Base-by-base conservation (phyloP, 2,888 invertebrate species). In the Tachystola acroxantha region DNA sequence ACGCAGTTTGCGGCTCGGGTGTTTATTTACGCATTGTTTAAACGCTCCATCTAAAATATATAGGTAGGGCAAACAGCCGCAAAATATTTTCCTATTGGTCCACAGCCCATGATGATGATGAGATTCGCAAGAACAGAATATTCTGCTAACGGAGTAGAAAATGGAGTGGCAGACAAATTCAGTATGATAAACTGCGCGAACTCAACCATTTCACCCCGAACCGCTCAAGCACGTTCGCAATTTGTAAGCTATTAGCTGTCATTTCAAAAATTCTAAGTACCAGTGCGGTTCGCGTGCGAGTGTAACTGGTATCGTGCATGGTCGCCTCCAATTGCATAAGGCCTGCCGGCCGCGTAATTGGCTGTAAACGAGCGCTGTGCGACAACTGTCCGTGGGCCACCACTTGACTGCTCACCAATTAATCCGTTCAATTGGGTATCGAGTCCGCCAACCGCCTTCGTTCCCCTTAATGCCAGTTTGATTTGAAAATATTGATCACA, bases 391-490 rank as follows among this genome's bases (percentile, higher is more conserved):
- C 34, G 14, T 22, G 35, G 34, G 27, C 39, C 16, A 28, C 39
- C 39, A 36, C 37, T 37, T 32, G 35, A 50, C 51, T 63, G 55
- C 56, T 69, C 65, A 54, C 62, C 72, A 77, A 81, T 82, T 81
- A 81, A 69, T 76, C 57, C 70, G 57, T 63, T 63, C 79, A 79
- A 79, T 80, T 80, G 69, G 66, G 57, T 71, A 70, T 67, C 64
- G 69, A 60, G 70, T 43, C 46, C 56, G 52, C 51, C 56, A 54
- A 50, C 55, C n/a, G 24, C 4, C 26, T 59, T 59, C 47, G 46
- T 39, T 44, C 35, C 36, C 37, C 35, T 39, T 44, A 44, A 45
- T 43, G 37, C 42, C 36, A 39, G 43, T 42, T 48, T 41, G 42
- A 46, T 27, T 24, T 24, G 35, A 35, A 26, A 35, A 28, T 36